Evolutionary conservation across 2,113 vertebrate genomes (phyloP).

Genomic region (Hyperopisus bebe): DNA sequence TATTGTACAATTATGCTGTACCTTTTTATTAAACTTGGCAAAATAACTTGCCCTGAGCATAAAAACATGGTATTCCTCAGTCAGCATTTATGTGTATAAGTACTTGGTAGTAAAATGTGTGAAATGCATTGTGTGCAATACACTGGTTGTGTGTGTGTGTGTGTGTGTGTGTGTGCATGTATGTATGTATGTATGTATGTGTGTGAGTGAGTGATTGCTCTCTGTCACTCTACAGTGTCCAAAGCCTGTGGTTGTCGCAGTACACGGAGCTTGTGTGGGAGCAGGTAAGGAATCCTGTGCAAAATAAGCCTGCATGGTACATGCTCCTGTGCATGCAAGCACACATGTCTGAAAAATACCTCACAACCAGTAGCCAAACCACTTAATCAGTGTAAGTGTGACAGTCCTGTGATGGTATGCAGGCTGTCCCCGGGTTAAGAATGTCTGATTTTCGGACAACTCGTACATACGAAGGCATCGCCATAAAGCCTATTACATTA

Average conservation of each 20-base stretch:
- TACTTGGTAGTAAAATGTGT: neutral
- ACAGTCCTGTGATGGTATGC: neutral
- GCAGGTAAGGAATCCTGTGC: slow-evolving; percentile 59
- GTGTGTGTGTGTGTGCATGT: too few species aligned
- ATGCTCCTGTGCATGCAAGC: neutral
- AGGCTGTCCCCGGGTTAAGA: neutral
- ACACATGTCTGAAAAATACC: neutral
- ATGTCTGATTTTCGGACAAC: neutral
- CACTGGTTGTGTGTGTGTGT: neutral
- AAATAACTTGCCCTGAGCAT: neutral
- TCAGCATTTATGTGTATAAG: neutral
- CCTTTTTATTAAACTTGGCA: neutral
- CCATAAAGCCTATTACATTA: neutral
- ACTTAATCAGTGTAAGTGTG: neutral
- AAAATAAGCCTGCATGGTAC: neutral
- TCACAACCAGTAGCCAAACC: neutral
- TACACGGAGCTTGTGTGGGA: slow-evolving; percentile 75
- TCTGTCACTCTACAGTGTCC: slow-evolving; percentile 63
- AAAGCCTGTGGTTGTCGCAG: slow-evolving; percentile 74
- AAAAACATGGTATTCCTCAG: neutral
- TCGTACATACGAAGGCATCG: neutral
- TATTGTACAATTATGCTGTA: neutral
- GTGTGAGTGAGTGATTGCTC: neutral
- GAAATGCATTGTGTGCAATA: neutral
- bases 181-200: too few species aligned